These are phyloP conservation scores for Phymatocera aterrima DNA, from an alignment of 2,888 invertebrate species.

Conservation along the genomic window DNA sequence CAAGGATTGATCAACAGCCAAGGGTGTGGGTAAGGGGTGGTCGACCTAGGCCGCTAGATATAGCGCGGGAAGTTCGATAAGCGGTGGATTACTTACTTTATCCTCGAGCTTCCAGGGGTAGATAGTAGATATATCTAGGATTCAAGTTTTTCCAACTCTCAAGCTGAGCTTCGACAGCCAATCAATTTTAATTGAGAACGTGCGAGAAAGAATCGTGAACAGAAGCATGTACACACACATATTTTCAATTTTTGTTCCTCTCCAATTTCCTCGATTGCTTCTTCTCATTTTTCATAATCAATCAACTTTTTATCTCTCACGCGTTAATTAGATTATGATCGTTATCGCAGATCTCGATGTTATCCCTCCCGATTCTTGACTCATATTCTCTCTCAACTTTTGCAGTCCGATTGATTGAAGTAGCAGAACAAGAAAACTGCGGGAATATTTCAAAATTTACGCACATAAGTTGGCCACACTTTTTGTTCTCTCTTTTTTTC, in stretches of 20 bases:
- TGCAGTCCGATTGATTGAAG: too few species aligned
- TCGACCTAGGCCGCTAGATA: not conserved
- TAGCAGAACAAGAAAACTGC: too few species aligned
- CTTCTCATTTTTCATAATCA: too few species aligned
- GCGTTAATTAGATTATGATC: too few species aligned
- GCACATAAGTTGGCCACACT: too few species aligned
- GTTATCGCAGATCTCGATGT: too few species aligned
- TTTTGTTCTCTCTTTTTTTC: too few species aligned
- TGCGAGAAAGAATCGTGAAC: not conserved
- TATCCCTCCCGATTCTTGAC: too few species aligned
- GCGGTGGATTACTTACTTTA: not conserved
- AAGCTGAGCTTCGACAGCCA: not conserved
- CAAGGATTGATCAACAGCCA: not conserved
- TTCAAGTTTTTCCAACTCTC: not conserved
- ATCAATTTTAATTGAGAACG: conserved; percentile 2
- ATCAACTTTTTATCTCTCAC: too few species aligned
- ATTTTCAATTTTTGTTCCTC: not conserved
- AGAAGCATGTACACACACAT: not conserved
- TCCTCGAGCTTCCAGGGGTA: not conserved
- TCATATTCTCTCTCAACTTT: too few species aligned
- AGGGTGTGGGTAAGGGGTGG: too few species aligned
- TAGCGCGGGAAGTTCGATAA: not conserved
- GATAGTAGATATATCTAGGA: not conserved
- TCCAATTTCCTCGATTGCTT: not conserved
- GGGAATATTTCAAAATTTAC: too few species aligned